Evolutionary conservation across 2,888 invertebrate species (phyloP), one percentile per base, ranked within the genome.

Genomic region (Drosophila lacicola): DNA sequence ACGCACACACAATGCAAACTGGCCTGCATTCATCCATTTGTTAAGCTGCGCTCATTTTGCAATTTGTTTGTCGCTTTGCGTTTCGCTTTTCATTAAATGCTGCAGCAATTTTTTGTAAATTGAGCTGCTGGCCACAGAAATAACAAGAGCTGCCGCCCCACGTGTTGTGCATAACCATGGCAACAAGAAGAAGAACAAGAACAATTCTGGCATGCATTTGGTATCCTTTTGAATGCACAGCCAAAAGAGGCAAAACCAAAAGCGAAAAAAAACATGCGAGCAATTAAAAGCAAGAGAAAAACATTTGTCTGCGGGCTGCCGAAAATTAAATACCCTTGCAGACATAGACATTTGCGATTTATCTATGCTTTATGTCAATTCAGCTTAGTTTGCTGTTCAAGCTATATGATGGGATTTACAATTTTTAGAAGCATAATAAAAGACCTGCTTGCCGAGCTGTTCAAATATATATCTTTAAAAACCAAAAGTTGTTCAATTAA

Each of bases 21-120:
- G 56, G 47, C 45, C 56, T 58, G 64, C 57, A 58, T 69, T 73
- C 68, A 63, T 47, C 50, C 75, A 78, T 82, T 85, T 85, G 70
- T 78, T 79, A 55, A 72, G 71, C 80, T 77, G 67, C 60, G 60
- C 79, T 71, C 66, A 69, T 77, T 80, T 80, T 62, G 71, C 80
- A 70, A 77, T 80, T 82, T 82, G 63, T 71, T 80, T 69, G 74
- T 51, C 64, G 63, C 41, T 58, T 70, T 57, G 29, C 47, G 29
- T 56, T 70, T 56, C 65, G 62, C 69, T 53, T 82, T 82, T 84
- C 85, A 82, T 84, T 84, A 83, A 80, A 49, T 50, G 67, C 62
- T 64, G 65, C 73, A 53, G 64, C 51, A 62, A 54, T 67, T 67
- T 42, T 56, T 58, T 50, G 67, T 58, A 78, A 82, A 78, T 78